These are phyloP conservation scores for Zeugodacus cucurbitae DNA, from an alignment of 1,140 invertebrate genomes.

Conservation along the genomic window DNA sequence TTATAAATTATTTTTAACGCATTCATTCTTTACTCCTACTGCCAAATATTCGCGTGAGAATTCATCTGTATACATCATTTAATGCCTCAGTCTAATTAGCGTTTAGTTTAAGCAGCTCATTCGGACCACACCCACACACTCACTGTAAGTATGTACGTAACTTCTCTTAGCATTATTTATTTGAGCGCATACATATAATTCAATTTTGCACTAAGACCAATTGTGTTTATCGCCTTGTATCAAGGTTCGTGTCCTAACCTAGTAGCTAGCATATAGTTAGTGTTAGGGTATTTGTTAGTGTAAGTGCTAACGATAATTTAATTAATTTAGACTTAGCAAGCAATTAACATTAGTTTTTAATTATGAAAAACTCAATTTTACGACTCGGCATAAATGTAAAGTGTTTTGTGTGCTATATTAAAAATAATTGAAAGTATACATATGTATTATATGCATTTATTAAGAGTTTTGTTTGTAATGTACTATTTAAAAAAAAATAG, in stretches of 20 bases:
- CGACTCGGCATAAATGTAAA: not conserved
- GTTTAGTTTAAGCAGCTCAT: not conserved
- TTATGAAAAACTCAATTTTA: not conserved
- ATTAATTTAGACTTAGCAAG: not conserved
- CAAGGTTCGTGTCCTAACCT: slow-evolving; percentile 61
- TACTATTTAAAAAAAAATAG: slow-evolving; percentile 9
- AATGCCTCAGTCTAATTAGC: not conserved
- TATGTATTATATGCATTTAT: slow-evolving; percentile 25
- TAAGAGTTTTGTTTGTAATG: not conserved
- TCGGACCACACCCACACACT: not conserved
- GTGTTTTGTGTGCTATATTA: slow-evolving; percentile 42
- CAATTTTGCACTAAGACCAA: not conserved
- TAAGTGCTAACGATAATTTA: not conserved
- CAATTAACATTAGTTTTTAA: not conserved
- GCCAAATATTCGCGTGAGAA: slow-evolving; percentile 22
- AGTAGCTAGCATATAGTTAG: slow-evolving; percentile 41
- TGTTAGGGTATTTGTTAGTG: not conserved
- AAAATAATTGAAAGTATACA: slow-evolving; percentile 12
- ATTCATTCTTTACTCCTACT: slow-evolving; percentile 11
- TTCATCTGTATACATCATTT: not conserved
- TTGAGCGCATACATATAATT: not conserved
- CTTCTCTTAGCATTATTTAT: not conserved
- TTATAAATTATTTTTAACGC: not conserved
- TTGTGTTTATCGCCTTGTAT: slow-evolving; percentile 59
- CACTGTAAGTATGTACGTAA: not conserved